Conservation (phyloP, 2,888 invertebrate species). For the Cataglyphis rosenhaueri region DNA sequence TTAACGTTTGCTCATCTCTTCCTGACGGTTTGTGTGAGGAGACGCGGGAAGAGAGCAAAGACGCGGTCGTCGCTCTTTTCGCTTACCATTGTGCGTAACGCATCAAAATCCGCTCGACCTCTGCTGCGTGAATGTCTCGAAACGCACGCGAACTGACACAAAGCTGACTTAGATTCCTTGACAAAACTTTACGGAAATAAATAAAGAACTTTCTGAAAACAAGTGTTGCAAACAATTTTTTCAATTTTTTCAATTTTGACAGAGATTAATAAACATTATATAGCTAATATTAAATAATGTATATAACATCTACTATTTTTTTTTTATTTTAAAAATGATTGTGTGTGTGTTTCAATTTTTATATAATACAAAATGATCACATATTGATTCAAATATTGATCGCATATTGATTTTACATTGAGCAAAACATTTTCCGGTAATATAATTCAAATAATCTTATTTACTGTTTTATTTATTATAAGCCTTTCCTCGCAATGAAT, state of each 20-base stretch:
- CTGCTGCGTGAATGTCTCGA: background rate
- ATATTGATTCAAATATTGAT: background rate
- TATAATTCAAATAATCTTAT: background rate
- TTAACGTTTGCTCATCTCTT: constrained; percentile 57
- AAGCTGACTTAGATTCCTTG: constrained; percentile 3
- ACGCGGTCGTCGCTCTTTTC: constrained; percentile 48
- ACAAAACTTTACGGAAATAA: constrained; percentile 6
- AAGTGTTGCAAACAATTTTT: background rate
- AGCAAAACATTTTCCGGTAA: background rate
- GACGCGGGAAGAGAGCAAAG: constrained; percentile 28
- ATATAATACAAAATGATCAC: background rate
- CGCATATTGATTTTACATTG: background rate
- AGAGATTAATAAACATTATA: background rate
- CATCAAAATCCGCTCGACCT: constrained; percentile 41
- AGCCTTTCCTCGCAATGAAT: background rate
- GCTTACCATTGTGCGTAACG: constrained; percentile 35
- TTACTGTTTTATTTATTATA: background rate
- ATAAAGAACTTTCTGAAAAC: background rate
- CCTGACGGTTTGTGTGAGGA: constrained; percentile 32
- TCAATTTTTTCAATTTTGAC: background rate
- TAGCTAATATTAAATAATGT: background rate
- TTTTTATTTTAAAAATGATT: background rate
- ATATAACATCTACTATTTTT: background rate
- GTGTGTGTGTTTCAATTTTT: background rate
- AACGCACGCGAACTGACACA: constrained; percentile 18